These are phyloP conservation scores for Meriones psammophilus DNA, from an alignment of 2,797 vertebrate genomes.

Conservation along the genomic window DNA sequence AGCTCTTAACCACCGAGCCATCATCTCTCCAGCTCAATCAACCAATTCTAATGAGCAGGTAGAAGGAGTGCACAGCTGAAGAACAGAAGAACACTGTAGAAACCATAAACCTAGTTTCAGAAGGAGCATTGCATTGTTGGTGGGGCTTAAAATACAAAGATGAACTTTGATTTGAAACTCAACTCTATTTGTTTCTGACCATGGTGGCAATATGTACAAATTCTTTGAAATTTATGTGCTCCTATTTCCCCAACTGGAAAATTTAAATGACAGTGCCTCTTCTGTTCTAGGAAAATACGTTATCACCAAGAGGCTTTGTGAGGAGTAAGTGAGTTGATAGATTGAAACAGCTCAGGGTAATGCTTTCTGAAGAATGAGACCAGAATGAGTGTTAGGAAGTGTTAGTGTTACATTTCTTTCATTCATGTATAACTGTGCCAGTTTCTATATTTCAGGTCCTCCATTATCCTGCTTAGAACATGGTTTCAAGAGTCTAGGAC, in stretches of 20 bases:
- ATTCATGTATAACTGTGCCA: neutral
- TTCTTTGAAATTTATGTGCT: neutral
- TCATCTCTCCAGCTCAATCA: neutral
- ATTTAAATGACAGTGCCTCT: neutral
- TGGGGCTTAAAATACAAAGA: neutral
- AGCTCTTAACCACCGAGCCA: neutral
- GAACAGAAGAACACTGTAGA: neutral
- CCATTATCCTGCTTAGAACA: neutral
- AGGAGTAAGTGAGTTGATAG: neutral
- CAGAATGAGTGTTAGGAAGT: neutral
- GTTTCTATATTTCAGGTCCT: neutral
- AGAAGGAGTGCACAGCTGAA: neutral
- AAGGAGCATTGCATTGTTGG: neutral
- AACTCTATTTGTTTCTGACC: neutral
- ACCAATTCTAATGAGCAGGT: neutral
- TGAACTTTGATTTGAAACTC: neutral
- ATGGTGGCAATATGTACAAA: neutral
- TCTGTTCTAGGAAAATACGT: neutral
- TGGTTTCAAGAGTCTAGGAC: neutral
- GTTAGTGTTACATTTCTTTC: neutral
- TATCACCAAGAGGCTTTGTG: neutral
- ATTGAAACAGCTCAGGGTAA: neutral
- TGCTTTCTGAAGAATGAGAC: neutral
- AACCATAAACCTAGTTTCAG: neutral
- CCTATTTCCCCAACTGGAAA: neutral